Evolutionary conservation across 2,113 vertebrate genomes (phyloP), one percentile per base, ranked within the genome.

Genomic region (Pantherophis guttatus): DNA sequence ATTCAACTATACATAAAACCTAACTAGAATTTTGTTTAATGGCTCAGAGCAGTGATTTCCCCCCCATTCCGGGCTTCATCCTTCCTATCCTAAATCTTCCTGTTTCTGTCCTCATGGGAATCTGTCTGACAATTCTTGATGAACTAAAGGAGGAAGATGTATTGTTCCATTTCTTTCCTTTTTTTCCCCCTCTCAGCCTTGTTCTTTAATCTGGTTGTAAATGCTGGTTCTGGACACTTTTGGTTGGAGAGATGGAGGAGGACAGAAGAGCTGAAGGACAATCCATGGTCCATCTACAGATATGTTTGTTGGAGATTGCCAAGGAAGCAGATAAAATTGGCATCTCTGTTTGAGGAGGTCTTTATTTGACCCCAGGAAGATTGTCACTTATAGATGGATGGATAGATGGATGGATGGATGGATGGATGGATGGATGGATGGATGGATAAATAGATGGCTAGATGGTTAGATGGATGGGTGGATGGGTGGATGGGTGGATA

Each of bases 1-100:
- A 95, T 96, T 96, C 95, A 97, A 94, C 94, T 96, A 88, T 93
- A 97, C 97, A 97, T 97, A 97, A 96, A 97, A 95, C 87, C 92
- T 97, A 97, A 97, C 97, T 95, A 97, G 96, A 96, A 97, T 97
- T 97, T 96, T 97, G 97, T 94, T 96, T 95, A 97, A 97, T 97
- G 96, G 94, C 89, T 97, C 96, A 93, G 95, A 96, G 89, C 95
- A 88, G 93, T 89, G 92, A 95, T 97, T 94, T 62, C 1, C 26
- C 85, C 29, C 55, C 94, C 92, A 92, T 93, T 94, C 57, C 8
- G 53, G 24, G 58, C 65, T 93, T 52, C 81, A 75, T 13, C 48
- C 23, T 58, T 13, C 19, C 48, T 50, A 48, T 53, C 62, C 21
- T 2, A 10, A 70, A 94, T 92, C 93, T 92, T 87, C 85, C 13